Base-by-base conservation (phyloP, 92 coral and sea anemone genomes). In the Hydrozoanthus gracilis region DNA sequence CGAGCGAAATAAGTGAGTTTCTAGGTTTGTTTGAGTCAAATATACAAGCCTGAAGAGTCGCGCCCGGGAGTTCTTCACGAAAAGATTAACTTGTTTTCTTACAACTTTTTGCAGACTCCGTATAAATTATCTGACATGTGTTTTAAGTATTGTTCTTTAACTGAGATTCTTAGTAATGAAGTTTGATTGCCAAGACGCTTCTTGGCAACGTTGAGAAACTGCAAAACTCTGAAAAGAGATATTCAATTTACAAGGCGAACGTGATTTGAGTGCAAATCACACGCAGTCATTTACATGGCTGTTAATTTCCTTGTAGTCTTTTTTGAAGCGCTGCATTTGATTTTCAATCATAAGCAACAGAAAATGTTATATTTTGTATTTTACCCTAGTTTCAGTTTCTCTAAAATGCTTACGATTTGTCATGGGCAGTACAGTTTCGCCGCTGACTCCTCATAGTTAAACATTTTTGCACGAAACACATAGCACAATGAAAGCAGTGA, bases 71-170 rank as follows among this genome's bases (percentile, higher is more conserved):
- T 64, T 16, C 16, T 65, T 80, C 50, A 12, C 5, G 15, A 7
- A 50, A 64, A 49, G 51, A 54, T 64, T 79, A 15, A 65, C 15
- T 39, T 78, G 50, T 47, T 55, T 78, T 78, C 71, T 46, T 14
- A 71, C 47, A 65, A 49, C 82, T 87, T 86, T 86, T 83, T 27
- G 39, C 92, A 78, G 80, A 89, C 82, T 86, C 61, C 73, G 89
- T 71, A 79, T 89, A 79, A 91, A 89, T 89, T 83, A 94, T 84
- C 86, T 89, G 82, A 76, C 97, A 90, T 89, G 92, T 89, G 95
- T 70, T 82, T 66, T 68, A 16, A 49, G 85, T 48, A 80, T 80
- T 80, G 85, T 80, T 18, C 83, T 80, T 80, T 9, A 47, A 18
- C 60, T 49, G 18, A 80, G 74, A 80, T 80, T 80, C 85, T 80